Evolutionary conservation across 2,888 invertebrate species (phyloP), one percentile per base, ranked within the genome.

Genomic region (Malachius bipustulatus): DNA sequence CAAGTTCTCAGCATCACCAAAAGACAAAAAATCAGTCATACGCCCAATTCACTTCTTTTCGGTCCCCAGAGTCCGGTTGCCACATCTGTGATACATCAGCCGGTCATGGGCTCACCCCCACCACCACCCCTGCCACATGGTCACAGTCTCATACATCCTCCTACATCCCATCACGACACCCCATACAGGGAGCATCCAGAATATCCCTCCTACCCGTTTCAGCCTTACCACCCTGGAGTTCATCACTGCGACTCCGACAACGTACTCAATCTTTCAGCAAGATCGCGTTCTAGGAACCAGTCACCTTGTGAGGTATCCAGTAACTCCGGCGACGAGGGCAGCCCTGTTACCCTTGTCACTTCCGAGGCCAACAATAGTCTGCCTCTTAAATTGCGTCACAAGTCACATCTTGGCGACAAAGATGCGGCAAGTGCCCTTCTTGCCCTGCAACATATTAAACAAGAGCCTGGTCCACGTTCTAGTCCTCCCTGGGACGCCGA

Each of bases 311-410:
- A 84, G 61, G 68, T 83, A 9, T 82, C 82, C 10, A 82, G 82
- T 30, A 77, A 81, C 31, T 73, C 75, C 3, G 77, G 76, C 2
- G 74, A 72, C 54, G 73, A 72, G 52, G 62, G 68, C 24, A 59
- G 64, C 1, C 66, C 60, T 4, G 49, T 59, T 27, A 56, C 57
- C 14, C 47, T 60, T 15, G 57, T 58, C 16, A 59, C 59, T 2
- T 52, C 68, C 44, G 76, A 77, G 42, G 67, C 75, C 19, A 80
- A 82, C 63, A 84, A 84, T 57, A 77, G 84, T 50, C 69, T 91
- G 57, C 91, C 91, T 2, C 75, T 88, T 50, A 91, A 91, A 59
- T 70, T 91, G 45, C 78, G 91, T 56, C 90, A 91, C 70, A 91
- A 91, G 64, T 82, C 83, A 24, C 82, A 88, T 56, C 70, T 90